Percentiles rank a stretch among this genome's conserved stretches.
Conservation (phyloP, 2,113 vertebrate species). For the Podarcis muralis region DNA sequence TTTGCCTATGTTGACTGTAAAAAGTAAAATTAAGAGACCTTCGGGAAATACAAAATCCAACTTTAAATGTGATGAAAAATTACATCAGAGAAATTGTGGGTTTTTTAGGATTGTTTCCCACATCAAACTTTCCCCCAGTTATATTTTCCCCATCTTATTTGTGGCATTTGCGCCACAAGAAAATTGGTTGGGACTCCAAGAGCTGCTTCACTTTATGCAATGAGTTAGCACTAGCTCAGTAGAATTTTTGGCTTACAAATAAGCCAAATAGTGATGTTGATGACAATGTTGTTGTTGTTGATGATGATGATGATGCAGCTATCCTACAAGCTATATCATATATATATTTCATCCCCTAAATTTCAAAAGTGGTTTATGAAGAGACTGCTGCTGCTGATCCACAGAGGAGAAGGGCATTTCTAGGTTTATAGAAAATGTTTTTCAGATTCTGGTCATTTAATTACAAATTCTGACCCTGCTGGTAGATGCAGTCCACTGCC, state of each 20-base stretch:
- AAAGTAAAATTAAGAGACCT: slow-evolving; percentile 44
- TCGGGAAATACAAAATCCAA: slow-evolving; percentile 37
- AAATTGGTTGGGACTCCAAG: neutral
- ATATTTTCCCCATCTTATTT: neutral
- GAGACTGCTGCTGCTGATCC: neutral
- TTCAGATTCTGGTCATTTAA: slow-evolving; percentile 36
- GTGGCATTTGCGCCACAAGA: neutral
- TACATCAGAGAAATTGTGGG: neutral
- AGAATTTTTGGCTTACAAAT: neutral
- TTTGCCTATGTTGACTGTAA: neutral
- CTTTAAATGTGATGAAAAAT: neutral
- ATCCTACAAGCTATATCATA: too few relatives aligned
- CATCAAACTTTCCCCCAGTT: slow-evolving; percentile 5
- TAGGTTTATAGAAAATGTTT: neutral
- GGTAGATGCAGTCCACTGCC: slow-evolving; percentile 31
- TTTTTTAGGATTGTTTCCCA: neutral
- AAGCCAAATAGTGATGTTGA: too few relatives aligned
- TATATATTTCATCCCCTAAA: neutral
- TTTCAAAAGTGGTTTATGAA: neutral
- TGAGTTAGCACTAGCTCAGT: neutral
- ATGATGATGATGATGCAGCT: too few relatives aligned
- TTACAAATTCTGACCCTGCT: slow-evolving; percentile 44
- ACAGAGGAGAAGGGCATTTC: neutral
- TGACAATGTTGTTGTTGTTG: too few relatives aligned
- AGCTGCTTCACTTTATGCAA: neutral